These are phyloP conservation scores for Eidolon dupreanum DNA, from an alignment of 2,797 vertebrate species.

Conservation along the genomic window DNA sequence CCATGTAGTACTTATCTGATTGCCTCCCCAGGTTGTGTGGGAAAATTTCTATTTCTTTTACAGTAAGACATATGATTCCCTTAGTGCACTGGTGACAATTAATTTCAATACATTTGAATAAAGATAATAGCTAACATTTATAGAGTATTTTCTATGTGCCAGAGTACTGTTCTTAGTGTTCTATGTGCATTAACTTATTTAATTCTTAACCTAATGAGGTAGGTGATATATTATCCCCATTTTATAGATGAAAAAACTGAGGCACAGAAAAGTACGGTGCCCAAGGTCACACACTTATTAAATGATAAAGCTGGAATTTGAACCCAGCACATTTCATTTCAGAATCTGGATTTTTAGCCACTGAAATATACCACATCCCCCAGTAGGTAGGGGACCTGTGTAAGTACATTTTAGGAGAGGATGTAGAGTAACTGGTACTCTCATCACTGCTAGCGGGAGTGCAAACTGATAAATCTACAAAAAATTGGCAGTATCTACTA, in stretches of 20 bases:
- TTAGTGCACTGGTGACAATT: background rate
- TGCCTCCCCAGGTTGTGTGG: background rate
- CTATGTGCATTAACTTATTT: background rate
- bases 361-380: background rate
- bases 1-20: background rate
- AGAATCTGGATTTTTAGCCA: background rate
- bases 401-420: conserved; percentile 14
- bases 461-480: background rate
- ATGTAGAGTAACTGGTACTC: background rate
- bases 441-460: background rate
- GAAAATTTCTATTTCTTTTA: conserved; percentile 24
- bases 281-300: background rate
- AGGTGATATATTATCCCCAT: background rate
- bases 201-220: background rate
- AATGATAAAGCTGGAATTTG: conserved; percentile 7
- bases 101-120: background rate
- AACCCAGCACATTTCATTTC: background rate
- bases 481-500: background rate
- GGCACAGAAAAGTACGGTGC: background rate
- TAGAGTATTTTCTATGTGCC: background rate
- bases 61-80: background rate
- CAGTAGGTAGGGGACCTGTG: background rate
- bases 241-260: conserved; percentile 7
- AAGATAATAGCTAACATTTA: conserved; percentile 35
- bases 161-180: background rate